These are phyloP conservation scores for Himalopsyche japonica DNA, from an alignment of 2,888 invertebrate species.

Conservation along the genomic window DNA sequence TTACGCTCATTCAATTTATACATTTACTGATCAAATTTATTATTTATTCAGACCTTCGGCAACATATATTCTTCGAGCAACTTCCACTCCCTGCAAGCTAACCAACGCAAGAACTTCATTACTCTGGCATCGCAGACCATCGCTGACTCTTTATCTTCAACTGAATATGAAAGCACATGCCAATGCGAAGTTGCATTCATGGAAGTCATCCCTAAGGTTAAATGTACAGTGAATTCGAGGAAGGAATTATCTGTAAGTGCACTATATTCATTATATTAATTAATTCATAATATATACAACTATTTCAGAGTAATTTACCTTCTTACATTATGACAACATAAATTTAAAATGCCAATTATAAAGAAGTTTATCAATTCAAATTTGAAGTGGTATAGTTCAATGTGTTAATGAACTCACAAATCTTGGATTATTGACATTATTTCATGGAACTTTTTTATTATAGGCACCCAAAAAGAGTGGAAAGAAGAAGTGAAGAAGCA, in stretches of 20 bases:
- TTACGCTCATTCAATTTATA: no score
- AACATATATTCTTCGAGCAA: constrained; percentile 67
- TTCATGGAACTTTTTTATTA: not conserved
- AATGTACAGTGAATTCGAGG: constrained; percentile 50
- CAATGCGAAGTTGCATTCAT: constrained; percentile 49
- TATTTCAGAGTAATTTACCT: no score
- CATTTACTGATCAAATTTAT: constrained; percentile 34
- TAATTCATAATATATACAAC: no score
- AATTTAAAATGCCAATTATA: no score
- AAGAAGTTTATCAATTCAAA: no score
- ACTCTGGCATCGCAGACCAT: constrained; percentile 58
- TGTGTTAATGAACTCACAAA: no score
- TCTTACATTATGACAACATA: no score
- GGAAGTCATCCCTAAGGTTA: constrained; percentile 49
- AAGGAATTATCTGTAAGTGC: constrained; percentile 44
- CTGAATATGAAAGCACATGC: constrained; percentile 55
- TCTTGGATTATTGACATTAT: no score
- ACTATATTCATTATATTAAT: no score
- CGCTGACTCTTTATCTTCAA: constrained; percentile 49
- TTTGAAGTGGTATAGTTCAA: no score
- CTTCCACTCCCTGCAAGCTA: constrained; percentile 59
- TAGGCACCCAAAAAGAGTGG: not conserved
- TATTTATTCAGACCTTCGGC: constrained; percentile 61
- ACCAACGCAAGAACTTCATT: constrained; percentile 65
- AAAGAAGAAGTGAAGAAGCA: not conserved